phyloP scores from a whole-genome alignment of 2,113 vertebrate genomes.

The Orthonyx spaldingii region DNA sequence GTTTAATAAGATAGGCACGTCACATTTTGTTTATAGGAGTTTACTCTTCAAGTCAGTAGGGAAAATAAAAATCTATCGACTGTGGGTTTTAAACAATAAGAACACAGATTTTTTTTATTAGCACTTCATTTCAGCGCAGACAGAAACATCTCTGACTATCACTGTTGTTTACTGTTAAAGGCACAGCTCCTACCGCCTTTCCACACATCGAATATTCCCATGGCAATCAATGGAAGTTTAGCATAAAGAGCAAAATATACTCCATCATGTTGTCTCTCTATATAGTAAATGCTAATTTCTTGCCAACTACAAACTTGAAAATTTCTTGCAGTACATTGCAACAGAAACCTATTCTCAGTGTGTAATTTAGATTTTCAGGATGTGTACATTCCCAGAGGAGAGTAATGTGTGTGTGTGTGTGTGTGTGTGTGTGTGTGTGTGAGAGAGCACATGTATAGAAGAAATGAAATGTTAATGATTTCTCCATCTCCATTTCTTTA shows the following conservation, averaged over 20 bases:
- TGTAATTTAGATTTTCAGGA: conserved; percentile 39
- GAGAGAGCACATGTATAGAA: conserved; percentile 11
- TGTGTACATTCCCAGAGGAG: conserved; percentile 20
- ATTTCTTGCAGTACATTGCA: conserved; percentile 43
- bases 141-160: conserved; percentile 64
- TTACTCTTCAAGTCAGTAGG: conserved; percentile 60
- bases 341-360: conserved; percentile 47
- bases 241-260: conserved; percentile 55
- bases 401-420: conserved; percentile 14
- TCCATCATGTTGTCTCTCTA: conserved; percentile 45
- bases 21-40: conserved; percentile 67
- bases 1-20: conserved; percentile 47
- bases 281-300: conserved; percentile 60
- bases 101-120: conserved; percentile 39
- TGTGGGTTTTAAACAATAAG: conserved; percentile 60
- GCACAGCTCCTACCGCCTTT: neutral
- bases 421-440: neutral
- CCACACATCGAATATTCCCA: conserved; percentile 47
- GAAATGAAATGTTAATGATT: conserved; percentile 62
- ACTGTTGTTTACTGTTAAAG: conserved; percentile 65
- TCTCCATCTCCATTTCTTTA: conserved; percentile 38
- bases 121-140: conserved; percentile 53
- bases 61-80: conserved; percentile 66
- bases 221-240: conserved; percentile 56
- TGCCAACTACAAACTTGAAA: conserved; percentile 49